phyloP scores from a whole-genome alignment of 2,113 vertebrate genomes.

The Meleagris gallopavo region DNA sequence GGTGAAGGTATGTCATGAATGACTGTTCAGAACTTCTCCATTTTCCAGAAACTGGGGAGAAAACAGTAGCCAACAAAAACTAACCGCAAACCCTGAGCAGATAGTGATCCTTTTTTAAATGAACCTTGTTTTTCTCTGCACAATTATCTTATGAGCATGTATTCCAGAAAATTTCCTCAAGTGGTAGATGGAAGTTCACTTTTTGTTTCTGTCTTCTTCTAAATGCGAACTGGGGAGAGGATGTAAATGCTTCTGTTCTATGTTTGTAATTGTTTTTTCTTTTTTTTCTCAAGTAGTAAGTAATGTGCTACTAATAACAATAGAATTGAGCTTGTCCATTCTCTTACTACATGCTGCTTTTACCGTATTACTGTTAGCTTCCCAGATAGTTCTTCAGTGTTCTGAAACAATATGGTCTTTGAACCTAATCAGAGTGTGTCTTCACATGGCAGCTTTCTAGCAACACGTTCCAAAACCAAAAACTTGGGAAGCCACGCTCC shows the following conservation, averaged over 20 bases:
- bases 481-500: not conserved
- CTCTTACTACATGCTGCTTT: not conserved
- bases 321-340: not conserved
- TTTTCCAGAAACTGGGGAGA: not conserved
- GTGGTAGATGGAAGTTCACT: not conserved
- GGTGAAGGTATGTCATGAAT: slow-evolving; percentile 19
- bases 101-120: slow-evolving; percentile 27
- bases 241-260: not conserved
- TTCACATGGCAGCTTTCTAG: not conserved
- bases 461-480: not conserved
- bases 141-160: not conserved
- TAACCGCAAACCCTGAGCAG: not conserved
- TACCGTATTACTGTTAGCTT: not conserved
- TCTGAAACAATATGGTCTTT: not conserved
- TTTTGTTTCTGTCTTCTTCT: not conserved
- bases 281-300: not conserved
- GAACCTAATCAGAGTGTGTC: not conserved
- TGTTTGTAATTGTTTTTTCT: not conserved
- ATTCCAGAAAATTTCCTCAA: not conserved
- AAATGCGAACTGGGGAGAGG: not conserved
- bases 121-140: slow-evolving; percentile 34
- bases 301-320: not conserved
- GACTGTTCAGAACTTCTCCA: not conserved
- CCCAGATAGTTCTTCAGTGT: not conserved
- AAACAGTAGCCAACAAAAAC: not conserved